Base-by-base conservation (phyloP, 1,140 invertebrate species). In the Lysiphlebus fabarum region DNA sequence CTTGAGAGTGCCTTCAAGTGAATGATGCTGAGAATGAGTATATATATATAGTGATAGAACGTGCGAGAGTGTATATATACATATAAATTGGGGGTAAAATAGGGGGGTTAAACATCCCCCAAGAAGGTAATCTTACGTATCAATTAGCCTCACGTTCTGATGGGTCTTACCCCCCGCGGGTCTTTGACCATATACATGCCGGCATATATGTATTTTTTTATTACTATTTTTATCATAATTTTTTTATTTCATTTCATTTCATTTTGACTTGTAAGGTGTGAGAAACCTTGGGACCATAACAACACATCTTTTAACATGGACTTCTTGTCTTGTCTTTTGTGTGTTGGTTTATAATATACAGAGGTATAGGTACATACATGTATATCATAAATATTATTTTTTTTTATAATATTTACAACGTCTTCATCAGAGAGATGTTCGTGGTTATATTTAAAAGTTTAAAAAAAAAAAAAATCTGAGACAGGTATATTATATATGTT, bases 111-210 rank as follows among this genome's bases (percentile, higher is more conserved):
- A 50, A 45, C 61, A 57, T 56, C 67, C 62, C 58, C 50, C 56
- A 63, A 37, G 68, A 77, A 77, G 71, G 74, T 76, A 78, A 77
- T 79, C 75, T 78, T 78, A 78, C 76, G 77, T 79, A 79, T 79
- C 77, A 79, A 79, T 79, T 79, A 79, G 77, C 73, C 74, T 71
- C 74, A 74, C 71, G 73, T 71, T 76, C 71, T 71, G 70, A 74
- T 72, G 72, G 74, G 62, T 68, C 69, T 74, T 77, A 77, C 76
- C 77, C 77, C 76, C 77, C 75, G 77, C 75, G 76, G 77, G 75
- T 76, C 77, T 78, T 79, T 78, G 76, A 78, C 77, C 75, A 75
- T 69, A 64, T 76, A 67, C 74, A 71, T 70, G 70, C 65, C 71
- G 67, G 70, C 68, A 70, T 68, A 67, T 26, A 40, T 61, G 67